Percentiles rank a stretch among this genome's conserved stretches.
phyloP scores from a whole-genome alignment of 2,888 invertebrate species.

The Caenorhabditis becei region DNA sequence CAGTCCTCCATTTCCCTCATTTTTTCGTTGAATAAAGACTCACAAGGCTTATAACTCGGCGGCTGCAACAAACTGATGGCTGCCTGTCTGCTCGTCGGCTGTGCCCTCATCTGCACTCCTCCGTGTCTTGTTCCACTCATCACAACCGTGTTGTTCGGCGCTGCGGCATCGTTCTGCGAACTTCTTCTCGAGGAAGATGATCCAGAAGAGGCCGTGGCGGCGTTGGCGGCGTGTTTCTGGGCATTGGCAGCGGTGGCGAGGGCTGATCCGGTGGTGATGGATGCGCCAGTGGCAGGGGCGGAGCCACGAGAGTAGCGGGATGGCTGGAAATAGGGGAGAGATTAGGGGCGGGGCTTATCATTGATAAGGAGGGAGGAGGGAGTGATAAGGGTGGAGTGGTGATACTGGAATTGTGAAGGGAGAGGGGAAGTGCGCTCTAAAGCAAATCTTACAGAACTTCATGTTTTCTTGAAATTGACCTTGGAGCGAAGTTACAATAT shows the following conservation, averaged over 20 bases:
- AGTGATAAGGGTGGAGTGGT: background rate
- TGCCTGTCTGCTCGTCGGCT: slow-evolving; percentile 62
- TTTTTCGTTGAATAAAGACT: too few species aligned
- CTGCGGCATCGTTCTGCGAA: slow-evolving; percentile 65
- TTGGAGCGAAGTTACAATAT: too few species aligned
- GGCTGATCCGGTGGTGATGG: slow-evolving; percentile 49
- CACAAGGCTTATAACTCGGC: slow-evolving; percentile 55
- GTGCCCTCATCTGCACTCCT: slow-evolving; percentile 66
- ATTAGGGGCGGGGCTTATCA: background rate
- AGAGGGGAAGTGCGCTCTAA: background rate
- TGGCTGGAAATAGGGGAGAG: slow-evolving; percentile 61
- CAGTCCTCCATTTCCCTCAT: too few species aligned
- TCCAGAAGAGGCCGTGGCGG: slow-evolving; percentile 35
- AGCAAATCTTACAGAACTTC: too few species aligned
- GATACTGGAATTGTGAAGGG: background rate
- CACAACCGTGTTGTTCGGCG: slow-evolving; percentile 32
- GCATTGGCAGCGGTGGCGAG: slow-evolving; percentile 58
- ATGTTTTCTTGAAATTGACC: too few species aligned
- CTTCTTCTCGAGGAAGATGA: slow-evolving; percentile 60
- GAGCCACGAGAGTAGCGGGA: slow-evolving; percentile 64
- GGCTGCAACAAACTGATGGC: slow-evolving; percentile 54
- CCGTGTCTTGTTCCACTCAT: slow-evolving; percentile 62
- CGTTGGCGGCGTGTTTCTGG: slow-evolving; percentile 37
- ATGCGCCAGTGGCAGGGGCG: slow-evolving; percentile 27
- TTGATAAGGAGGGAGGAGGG: background rate